phyloP scores from a whole-genome alignment of 2,888 invertebrate species.

The Trichacis sp. region DNA sequence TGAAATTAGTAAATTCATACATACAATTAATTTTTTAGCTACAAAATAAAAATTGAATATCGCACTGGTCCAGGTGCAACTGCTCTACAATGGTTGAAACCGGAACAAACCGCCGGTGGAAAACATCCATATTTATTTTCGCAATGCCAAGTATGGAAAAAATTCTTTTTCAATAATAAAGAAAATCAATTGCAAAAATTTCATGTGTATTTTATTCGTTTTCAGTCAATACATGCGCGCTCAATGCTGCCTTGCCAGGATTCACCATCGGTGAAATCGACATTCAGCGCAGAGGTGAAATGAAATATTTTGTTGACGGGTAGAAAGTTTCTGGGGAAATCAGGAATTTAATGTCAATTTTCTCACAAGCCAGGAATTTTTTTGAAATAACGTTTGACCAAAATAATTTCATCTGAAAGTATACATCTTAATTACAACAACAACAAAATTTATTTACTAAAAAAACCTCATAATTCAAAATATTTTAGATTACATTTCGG shows the following conservation, averaged over 20 bases:
- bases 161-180: too few relatives aligned
- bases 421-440: too few relatives aligned
- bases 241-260: conserved; percentile 94
- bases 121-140: conserved; percentile 87
- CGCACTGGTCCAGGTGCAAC: conserved; percentile 82
- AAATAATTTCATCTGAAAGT: too few relatives aligned
- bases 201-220: conserved; percentile 45
- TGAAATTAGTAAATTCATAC: not conserved
- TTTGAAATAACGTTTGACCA: too few relatives aligned
- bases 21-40: conserved; percentile 59
- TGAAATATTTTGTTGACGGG: not conserved
- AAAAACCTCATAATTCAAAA: too few relatives aligned
- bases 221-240: conserved; percentile 87
- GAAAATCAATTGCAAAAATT: too few relatives aligned
- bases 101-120: conserved; percentile 89
- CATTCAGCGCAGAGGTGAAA: conserved; percentile 44
- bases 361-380: too few relatives aligned
- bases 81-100: conserved; percentile 90
- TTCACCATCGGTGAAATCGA: conserved; percentile 88
- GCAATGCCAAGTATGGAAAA: conserved; percentile 77
- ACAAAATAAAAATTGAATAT: conserved; percentile 77
- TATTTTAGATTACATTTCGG: too few relatives aligned
- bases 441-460: too few relatives aligned
- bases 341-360: too few relatives aligned
- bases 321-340: too few relatives aligned